These are phyloP conservation scores for Struthidea cinerea DNA, from an alignment of 2,113 vertebrate genomes.

Conservation along the genomic window DNA sequence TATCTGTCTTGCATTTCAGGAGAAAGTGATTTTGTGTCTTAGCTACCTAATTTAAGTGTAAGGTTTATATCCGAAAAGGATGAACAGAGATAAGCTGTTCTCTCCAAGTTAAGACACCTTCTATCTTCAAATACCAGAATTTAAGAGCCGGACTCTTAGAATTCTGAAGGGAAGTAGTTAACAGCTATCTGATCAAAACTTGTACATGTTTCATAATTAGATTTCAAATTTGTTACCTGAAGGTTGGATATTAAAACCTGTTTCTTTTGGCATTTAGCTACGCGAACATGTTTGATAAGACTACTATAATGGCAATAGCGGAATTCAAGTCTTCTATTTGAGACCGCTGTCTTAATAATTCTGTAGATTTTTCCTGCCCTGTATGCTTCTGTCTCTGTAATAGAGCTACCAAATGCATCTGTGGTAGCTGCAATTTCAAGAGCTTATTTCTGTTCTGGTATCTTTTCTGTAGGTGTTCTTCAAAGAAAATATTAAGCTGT, in stretches of 20 bases:
- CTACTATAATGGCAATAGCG: background rate
- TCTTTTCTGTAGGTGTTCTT: background rate
- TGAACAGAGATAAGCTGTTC: background rate
- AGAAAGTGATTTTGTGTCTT: background rate
- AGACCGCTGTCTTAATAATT: background rate
- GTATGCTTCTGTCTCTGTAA: background rate
- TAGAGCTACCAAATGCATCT: background rate
- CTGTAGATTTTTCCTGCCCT: background rate
- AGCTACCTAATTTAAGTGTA: background rate
- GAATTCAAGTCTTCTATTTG: background rate
- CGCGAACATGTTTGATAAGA: rapidly evolving
- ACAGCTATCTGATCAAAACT: background rate
- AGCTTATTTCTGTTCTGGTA: background rate
- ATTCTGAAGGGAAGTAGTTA: background rate
- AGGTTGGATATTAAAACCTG: background rate
- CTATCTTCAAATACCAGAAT: background rate
- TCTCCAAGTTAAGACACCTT: background rate
- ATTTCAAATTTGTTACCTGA: background rate
- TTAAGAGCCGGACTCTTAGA: background rate
- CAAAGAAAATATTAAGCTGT: background rate
- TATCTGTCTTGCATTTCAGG: background rate
- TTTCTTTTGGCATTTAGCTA: background rate
- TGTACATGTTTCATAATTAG: background rate
- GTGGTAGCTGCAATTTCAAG: background rate
- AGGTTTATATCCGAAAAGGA: background rate